Percentiles rank a stretch among this genome's conserved stretches.
Conservation (phyloP, 2,113 vertebrate genomes). For the Baryphthengus martii region DNA sequence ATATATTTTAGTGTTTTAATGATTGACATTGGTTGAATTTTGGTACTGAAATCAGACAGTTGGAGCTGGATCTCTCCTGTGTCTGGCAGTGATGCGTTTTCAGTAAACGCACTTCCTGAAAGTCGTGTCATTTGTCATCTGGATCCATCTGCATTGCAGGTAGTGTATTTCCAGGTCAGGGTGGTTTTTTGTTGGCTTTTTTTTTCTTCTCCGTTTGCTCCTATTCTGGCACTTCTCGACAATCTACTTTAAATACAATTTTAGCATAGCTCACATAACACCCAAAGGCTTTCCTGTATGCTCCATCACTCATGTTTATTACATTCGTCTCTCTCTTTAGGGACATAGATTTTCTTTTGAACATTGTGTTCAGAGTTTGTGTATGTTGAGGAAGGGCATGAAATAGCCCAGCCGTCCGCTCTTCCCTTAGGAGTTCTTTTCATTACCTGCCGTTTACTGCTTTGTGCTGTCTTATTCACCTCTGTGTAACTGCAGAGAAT, state of each 20-base stretch:
- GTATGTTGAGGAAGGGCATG: neutral
- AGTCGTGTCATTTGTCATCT: slow-evolving; percentile 19
- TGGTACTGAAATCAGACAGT: neutral
- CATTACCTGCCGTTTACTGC: slow-evolving; percentile 2
- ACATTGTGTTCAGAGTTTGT: neutral
- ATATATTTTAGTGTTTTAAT: neutral
- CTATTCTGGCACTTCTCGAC: neutral
- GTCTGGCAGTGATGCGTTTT: neutral
- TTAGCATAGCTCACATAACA: neutral
- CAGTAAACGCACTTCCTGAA: neutral
- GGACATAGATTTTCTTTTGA: neutral
- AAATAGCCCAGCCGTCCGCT: neutral
- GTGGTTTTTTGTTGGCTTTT: neutral
- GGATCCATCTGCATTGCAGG: slow-evolving; percentile 47
- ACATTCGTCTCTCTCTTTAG: neutral
- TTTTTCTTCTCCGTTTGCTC: neutral
- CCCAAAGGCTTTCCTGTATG: neutral
- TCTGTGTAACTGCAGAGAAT: neutral
- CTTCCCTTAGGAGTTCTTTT: neutral
- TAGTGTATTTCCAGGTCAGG: neutral
- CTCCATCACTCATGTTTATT: neutral
- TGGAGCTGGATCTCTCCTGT: neutral
- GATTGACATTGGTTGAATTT: neutral
- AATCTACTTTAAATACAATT: neutral
- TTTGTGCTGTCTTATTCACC: neutral